These are phyloP conservation scores for Macrosteles quadrilineatus DNA, from an alignment of 1,140 invertebrate species.

Conservation along the genomic window DNA sequence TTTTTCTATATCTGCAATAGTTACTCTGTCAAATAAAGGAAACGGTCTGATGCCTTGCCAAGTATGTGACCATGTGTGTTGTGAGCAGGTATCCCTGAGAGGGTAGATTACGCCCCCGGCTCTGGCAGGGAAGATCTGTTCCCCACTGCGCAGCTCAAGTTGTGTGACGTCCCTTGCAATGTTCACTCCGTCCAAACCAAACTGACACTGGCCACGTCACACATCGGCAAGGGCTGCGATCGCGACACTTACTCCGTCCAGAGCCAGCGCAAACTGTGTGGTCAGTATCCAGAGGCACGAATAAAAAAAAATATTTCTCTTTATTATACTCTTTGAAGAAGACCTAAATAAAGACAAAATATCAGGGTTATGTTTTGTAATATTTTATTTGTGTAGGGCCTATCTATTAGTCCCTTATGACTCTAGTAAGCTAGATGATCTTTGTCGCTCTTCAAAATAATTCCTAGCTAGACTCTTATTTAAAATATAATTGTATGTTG, in stretches of 20 bases:
- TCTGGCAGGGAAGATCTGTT: constrained; percentile 77
- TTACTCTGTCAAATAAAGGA: too few relatives aligned
- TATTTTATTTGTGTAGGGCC: too few relatives aligned
- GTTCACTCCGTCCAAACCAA: constrained; percentile 63
- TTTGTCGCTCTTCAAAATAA: too few relatives aligned
- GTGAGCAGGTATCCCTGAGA: constrained; percentile 72
- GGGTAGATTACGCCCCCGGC: constrained; percentile 88
- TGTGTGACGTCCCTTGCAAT: constrained; percentile 83
- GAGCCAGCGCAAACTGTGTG: constrained; percentile 88
- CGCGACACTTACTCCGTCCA: constrained; percentile 87
- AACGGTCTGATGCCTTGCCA: too few relatives aligned
- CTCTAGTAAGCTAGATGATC: too few relatives aligned
- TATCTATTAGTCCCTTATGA: too few relatives aligned
- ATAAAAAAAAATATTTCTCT: constrained; percentile 15
- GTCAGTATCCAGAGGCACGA: constrained; percentile 50
- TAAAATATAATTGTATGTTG: too few relatives aligned
- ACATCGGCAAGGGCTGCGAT: constrained; percentile 91
- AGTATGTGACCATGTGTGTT: too few relatives aligned
- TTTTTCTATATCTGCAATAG: too few relatives aligned
- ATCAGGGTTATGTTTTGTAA: not conserved
- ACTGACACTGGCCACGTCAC: constrained; percentile 72
- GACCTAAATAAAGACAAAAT: not conserved
- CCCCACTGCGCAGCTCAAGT: constrained; percentile 80
- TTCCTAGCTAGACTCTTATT: too few relatives aligned
- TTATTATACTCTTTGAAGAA: constrained; percentile 8